Base-by-base conservation (phyloP, 2,113 vertebrate genomes). In the Equus quagga region DNA sequence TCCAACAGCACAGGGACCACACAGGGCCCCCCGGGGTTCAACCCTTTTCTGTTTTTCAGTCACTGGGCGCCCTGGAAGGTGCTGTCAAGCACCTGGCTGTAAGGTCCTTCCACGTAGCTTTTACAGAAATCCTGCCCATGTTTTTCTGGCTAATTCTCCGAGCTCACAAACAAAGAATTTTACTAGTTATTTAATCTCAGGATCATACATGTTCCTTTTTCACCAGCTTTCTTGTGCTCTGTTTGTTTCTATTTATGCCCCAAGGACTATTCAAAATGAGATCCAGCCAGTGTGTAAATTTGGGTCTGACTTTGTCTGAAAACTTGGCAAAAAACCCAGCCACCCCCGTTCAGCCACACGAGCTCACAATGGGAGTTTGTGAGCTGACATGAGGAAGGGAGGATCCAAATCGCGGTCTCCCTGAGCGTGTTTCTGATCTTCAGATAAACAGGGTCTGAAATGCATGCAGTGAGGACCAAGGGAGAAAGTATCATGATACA, bases 291-390 rank as follows among this genome's bases (percentile, higher is more conserved):
- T 4, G 19, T 41, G 15, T 33, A 26, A 49, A 46, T 31, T 46
- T 18, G 31, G 46, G 51, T 86, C 83, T 73, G 83, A 36, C 46
- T 87, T 73, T 65, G 83, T 79, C 64, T 60, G 94, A 65, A 36
- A 87, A 24, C 51, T 80, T 41, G 75, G 36, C 21, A 21, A 23
- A 17, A 17, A 6, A 9, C 9, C 46, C 82, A 5, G 41, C 82
- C 4, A 1, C 28, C 46, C 28, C 6, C 21, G 17, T 18, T 60
- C 28, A 81, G 56, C 64, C 13, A 23, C 56, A 26, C 26, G 12
- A n/a, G 26, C 64, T 95, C 65, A 56, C 75, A 24, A 3, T 46
- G 46, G 75, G 75, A 9, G 2, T 8, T 11, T 49, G 73, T 54
- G 67, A 33, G 36, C 76, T 18, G 46, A 67, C 7, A 0, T n/a